Evolutionary conservation across 2,888 invertebrate genomes (phyloP).

Genomic region (Drepanosiphum platanoidis): DNA sequence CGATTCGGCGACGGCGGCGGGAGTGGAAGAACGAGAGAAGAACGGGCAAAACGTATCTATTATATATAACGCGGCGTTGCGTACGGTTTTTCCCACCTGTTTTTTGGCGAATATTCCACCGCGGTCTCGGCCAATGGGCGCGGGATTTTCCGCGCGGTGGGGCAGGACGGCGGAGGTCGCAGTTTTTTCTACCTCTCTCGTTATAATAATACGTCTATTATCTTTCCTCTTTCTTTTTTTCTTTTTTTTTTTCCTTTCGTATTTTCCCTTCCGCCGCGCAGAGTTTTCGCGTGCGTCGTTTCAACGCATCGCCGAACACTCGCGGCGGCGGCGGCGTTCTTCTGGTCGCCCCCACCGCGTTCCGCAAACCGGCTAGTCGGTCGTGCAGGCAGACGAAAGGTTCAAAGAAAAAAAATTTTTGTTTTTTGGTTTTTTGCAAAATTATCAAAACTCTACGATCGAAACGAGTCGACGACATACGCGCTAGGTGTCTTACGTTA

Average conservation of each 20-base stretch:
- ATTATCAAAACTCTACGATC: no score
- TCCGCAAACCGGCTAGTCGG: no score
- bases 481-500: no score
- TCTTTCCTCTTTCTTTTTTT: neutral
- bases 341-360: neutral
- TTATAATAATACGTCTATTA: neutral
- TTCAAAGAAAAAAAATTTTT: no score
- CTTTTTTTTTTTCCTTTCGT: no score
- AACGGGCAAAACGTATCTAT: neutral
- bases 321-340: neutral
- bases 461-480: no score
- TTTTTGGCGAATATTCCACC: constrained; percentile 23
- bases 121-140: constrained; percentile 53
- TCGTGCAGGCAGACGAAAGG: no score
- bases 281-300: constrained; percentile 20
- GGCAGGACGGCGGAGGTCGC: neutral
- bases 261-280: neutral
- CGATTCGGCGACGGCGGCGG: neutral
- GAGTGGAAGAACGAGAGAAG: neutral
- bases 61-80: neutral
- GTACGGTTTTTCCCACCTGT: constrained; percentile 56
- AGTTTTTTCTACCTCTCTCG: neutral
- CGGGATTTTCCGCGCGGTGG: constrained; percentile 31
- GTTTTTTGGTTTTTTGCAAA: no score
- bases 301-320: constrained; percentile 25